Evolutionary conservation across 2,797 vertebrate species (phyloP).

Genomic region (Peromyscus eremicus): DNA sequence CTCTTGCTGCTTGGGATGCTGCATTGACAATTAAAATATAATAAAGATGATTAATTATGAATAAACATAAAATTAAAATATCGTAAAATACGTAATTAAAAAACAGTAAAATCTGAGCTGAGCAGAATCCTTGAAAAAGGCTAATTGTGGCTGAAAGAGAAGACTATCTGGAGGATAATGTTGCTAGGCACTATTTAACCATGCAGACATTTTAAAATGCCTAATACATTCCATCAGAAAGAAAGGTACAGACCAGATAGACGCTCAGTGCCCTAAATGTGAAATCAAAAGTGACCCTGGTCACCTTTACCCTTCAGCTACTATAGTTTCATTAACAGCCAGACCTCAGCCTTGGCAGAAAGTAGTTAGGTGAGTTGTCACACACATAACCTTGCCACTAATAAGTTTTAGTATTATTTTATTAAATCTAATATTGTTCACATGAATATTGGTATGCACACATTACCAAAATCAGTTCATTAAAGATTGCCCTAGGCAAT

Average conservation of each 20-base stretch:
- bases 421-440: neutral
- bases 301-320: neutral
- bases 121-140: constrained; percentile 78
- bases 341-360: neutral
- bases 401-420: constrained; percentile 27
- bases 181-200: constrained; percentile 69
- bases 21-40: constrained; percentile 81
- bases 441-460: neutral
- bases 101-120: constrained; percentile 81
- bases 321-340: neutral
- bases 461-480: neutral
- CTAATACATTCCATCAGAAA: neutral
- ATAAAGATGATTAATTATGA: constrained; percentile 85
- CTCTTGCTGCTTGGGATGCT: constrained; percentile 60
- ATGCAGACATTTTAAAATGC: constrained; percentile 35
- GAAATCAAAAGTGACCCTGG: neutral
- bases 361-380: neutral
- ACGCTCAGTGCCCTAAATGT: neutral
- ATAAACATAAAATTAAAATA: constrained; percentile 86
- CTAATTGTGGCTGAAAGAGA: constrained; percentile 65
- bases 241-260: neutral
- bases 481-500: neutral
- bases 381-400: neutral
- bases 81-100: constrained; percentile 83
- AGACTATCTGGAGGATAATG: constrained; percentile 45